These are phyloP conservation scores for Nycticebus coucang DNA, from an alignment of 2,113 vertebrate genomes.

Conservation along the genomic window DNA sequence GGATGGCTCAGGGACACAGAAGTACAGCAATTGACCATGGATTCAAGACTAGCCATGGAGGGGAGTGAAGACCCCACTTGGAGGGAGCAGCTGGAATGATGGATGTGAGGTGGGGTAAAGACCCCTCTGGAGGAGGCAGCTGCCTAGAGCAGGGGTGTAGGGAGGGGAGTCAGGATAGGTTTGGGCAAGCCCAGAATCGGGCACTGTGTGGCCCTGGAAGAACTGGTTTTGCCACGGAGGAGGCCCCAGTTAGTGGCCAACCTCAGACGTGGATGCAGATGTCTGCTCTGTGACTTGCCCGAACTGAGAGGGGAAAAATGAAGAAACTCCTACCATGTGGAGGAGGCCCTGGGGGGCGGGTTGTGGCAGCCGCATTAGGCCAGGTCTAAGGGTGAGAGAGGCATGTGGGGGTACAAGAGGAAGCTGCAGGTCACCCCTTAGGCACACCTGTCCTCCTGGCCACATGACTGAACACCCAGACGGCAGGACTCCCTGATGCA, in stretches of 20 bases:
- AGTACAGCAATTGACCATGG: neutral
- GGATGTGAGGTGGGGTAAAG: neutral
- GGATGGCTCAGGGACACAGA: neutral
- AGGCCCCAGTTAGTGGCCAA: neutral
- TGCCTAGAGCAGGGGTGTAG: neutral
- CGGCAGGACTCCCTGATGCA: neutral
- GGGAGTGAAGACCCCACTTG: neutral
- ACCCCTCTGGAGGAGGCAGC: neutral
- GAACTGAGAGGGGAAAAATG: neutral
- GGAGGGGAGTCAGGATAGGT: neutral
- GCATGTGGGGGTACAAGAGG: neutral
- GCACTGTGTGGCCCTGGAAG: neutral
- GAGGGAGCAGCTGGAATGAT: too few relatives aligned
- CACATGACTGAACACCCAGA: neutral
- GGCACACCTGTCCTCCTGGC: neutral
- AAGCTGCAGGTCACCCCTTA: neutral
- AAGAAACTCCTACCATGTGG: too few relatives aligned
- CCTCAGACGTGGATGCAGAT: neutral
- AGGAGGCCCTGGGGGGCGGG: neutral
- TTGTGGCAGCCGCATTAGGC: neutral
- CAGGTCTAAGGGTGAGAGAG: neutral
- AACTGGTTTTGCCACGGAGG: too few relatives aligned
- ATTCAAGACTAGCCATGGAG: neutral
- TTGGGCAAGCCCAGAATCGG: neutral
- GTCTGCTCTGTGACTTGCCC: neutral